A percentile compares a stretch with the other conserved stretches of the same genome.
phyloP scores from a whole-genome alignment of 2,113 vertebrate species.

The Oryzias melastigma region DNA sequence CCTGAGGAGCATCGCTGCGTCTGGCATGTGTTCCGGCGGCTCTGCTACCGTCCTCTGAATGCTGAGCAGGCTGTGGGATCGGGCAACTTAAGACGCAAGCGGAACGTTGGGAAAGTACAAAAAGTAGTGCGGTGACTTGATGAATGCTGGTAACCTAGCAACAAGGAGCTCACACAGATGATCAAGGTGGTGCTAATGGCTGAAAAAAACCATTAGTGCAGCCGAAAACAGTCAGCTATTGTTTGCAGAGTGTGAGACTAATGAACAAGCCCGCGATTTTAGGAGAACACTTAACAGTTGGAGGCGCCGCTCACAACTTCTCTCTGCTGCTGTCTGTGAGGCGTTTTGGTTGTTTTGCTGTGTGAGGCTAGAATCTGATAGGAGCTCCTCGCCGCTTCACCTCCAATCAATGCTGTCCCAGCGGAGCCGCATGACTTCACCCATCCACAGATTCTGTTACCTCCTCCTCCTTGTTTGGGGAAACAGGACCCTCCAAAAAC shows the following conservation, averaged over 20 bases:
- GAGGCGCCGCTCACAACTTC: too few species aligned
- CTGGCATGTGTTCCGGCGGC: slow-evolving; percentile 54
- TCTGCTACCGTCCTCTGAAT: slow-evolving; percentile 41
- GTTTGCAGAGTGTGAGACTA: slow-evolving; percentile 6
- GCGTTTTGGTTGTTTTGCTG: slow-evolving; percentile 26
- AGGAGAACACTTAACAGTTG: too few species aligned
- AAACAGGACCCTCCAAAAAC: slow-evolving; percentile 63
- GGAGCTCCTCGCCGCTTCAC: slow-evolving; percentile 51
- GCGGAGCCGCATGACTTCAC: slow-evolving; percentile 73
- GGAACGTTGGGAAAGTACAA: slow-evolving; percentile 29
- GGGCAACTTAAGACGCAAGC: slow-evolving; percentile 45
- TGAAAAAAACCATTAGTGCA: slow-evolving; percentile 19
- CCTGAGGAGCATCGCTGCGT: slow-evolving; percentile 44
- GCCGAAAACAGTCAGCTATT: slow-evolving; percentile 21
- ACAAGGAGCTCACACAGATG: slow-evolving; percentile 56
- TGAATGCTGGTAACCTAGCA: slow-evolving; percentile 71
- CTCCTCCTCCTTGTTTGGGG: slow-evolving; percentile 49
- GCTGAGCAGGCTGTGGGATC: slow-evolving; percentile 27
- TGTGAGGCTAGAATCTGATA: slow-evolving; percentile 58
- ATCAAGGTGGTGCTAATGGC: slow-evolving; percentile 45
- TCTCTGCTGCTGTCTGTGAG: slow-evolving; percentile 1
- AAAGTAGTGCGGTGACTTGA: slow-evolving; percentile 39
- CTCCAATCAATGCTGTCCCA: slow-evolving; percentile 73
- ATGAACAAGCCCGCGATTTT: too few species aligned
- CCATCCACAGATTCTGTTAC: slow-evolving; percentile 74